Evolutionary conservation across 2,113 vertebrate genomes (phyloP).

Genomic region (Oryzias javanicus): DNA sequence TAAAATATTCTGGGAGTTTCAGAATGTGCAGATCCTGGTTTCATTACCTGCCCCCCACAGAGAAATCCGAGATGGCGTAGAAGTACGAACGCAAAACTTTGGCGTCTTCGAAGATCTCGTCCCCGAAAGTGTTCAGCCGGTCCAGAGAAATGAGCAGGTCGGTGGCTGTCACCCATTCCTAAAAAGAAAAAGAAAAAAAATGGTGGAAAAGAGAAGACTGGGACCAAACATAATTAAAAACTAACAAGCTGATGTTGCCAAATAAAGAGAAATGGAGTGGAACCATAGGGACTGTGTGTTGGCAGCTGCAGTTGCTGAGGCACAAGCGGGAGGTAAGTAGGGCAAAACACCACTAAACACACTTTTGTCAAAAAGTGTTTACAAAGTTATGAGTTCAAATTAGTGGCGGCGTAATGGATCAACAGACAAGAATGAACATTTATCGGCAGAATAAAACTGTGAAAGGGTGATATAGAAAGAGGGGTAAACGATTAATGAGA

Average conservation of each 20-base stretch:
- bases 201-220: slow-evolving; percentile 8
- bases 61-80: slow-evolving; percentile 92
- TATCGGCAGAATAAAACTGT: slow-evolving; percentile 1
- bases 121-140: slow-evolving; percentile 94
- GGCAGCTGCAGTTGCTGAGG: slow-evolving; percentile 12
- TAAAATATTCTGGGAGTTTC: not conserved
- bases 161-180: slow-evolving; percentile 96
- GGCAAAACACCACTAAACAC: not conserved
- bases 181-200: slow-evolving; percentile 13
- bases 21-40: not conserved
- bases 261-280: not conserved
- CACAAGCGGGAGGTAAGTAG: slow-evolving; percentile 7
- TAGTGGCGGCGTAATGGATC: slow-evolving; percentile 14
- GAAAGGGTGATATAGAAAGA: slow-evolving; percentile 25
- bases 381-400: slow-evolving; percentile 8
- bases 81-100: slow-evolving; percentile 92
- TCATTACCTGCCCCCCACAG: slow-evolving; percentile 90
- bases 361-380: slow-evolving; percentile 3
- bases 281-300: not conserved
- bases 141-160: slow-evolving; percentile 91
- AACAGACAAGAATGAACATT: slow-evolving; percentile 8
- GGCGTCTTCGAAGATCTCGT: slow-evolving; percentile 93
- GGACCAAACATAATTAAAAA: not conserved
- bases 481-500: slow-evolving; percentile 33
- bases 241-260: not conserved